Base-by-base conservation (phyloP, 2,797 vertebrate genomes). In the Ispidina lecontei region DNA sequence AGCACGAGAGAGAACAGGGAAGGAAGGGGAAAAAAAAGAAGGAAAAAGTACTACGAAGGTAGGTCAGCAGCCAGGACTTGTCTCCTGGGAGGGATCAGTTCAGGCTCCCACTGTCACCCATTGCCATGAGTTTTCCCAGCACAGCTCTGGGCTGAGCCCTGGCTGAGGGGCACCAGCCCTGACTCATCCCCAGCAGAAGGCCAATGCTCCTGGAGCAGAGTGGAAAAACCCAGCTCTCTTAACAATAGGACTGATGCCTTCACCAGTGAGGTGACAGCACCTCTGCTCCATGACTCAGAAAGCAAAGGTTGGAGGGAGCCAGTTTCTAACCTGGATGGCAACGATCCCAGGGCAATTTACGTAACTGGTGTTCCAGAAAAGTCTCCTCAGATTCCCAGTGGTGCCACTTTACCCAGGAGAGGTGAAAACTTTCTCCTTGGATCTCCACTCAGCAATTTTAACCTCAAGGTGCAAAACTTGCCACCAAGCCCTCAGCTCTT, bases 271-370 rank as follows among this genome's bases (percentile, higher is more conserved):
- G 92, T 87, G 90, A 90, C 91, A 87, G 90, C 94, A 97, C 94
- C 94, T 94, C 90, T 77, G 91, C 85, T 94, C 91, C 51, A 0
- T 97, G 97, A 96, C 93, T 97, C 97, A 97, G 97, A 96, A 96
- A 97, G 95, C 94, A 84, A 95, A 95, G 96, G 96, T 96, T 95
- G 73, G 69, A 95, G 94, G 84, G 85, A 94, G 92, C 85, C 10
- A 7, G 64, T 86, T 77, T 78, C 80, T 89, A 96, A 95, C 90
- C 92, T 93, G 92, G 78, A 90, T 97, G 97, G 97, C 97, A 97
- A 89, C 23, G 54, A 95, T 97, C 96, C 97, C 97, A 97, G 96
- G 95, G 89, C 87, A 94, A 96, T 97, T 97, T 96, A 97, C 84
- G 96, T 96, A 97, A 97, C 93, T 63, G 59, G 12, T 8, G 84